Evolutionary conservation across 2,888 invertebrate genomes (phyloP).

Genomic region (Clusia tigrina): DNA sequence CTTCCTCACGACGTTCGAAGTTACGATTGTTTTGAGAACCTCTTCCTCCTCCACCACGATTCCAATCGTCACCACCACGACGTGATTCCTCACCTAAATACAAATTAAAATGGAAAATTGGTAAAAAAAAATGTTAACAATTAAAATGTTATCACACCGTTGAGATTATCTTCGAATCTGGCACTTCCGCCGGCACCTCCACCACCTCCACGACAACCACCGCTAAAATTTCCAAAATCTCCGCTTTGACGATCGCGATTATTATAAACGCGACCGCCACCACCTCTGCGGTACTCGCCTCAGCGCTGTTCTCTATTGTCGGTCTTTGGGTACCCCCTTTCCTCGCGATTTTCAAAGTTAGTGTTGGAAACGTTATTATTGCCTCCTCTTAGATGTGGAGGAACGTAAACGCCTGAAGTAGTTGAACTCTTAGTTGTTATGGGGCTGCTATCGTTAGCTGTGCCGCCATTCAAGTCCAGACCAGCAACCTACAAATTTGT

Average conservation of each 20-base stretch:
- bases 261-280: conserved; percentile 49
- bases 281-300: conserved; percentile 56
- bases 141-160: conserved; percentile 42
- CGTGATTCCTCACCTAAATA: conserved; percentile 61
- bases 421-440: conserved; percentile 63
- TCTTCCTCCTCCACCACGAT: conserved; percentile 50
- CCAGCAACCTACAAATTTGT: conserved; percentile 95
- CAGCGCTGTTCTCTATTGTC: conserved; percentile 56
- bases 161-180: conserved; percentile 59
- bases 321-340: conserved; percentile 44
- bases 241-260: conserved; percentile 61
- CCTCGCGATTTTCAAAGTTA: conserved; percentile 51
- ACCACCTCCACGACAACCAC: conserved; percentile 49
- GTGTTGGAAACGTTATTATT: conserved; percentile 57
- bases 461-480: conserved; percentile 96
- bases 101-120: not conserved
- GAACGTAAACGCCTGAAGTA: conserved; percentile 79
- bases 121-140: not conserved
- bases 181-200: conserved; percentile 62
- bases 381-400: conserved; percentile 89
- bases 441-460: conserved; percentile 65
- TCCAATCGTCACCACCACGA: conserved; percentile 62
- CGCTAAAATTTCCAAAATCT: conserved; percentile 50
- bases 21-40: conserved; percentile 49
- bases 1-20: conserved; percentile 49